These are phyloP conservation scores for Brevipalpus yothersi DNA, from an alignment of 1,140 invertebrate species.

Conservation along the genomic window DNA sequence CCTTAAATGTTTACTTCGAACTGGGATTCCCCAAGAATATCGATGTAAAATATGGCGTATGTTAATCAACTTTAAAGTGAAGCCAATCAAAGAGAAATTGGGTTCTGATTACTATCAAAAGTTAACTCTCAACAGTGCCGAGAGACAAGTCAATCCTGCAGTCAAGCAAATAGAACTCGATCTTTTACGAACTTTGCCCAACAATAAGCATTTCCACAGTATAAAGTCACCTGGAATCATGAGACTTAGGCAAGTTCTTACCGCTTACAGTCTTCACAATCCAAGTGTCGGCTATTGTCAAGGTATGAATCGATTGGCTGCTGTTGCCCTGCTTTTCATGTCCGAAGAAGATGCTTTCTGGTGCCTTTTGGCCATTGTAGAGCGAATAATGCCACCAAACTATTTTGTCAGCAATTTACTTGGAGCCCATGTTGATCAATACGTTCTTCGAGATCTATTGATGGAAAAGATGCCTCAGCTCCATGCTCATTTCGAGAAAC, in stretches of 20 bases:
- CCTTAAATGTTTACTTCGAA: slow-evolving; percentile 17
- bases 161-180: slow-evolving; percentile 26
- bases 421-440: slow-evolving; percentile 32
- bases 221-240: slow-evolving; percentile 24
- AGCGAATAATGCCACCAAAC: slow-evolving; percentile 26
- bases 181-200: slow-evolving; percentile 26
- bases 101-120: slow-evolving; percentile 5
- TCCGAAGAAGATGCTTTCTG: slow-evolving; percentile 32
- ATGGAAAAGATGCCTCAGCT: slow-evolving; percentile 28
- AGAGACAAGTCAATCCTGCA: slow-evolving; percentile 2
- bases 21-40: slow-evolving; percentile 20
- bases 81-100: neutral
- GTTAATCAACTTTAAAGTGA: slow-evolving; percentile 8
- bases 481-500: slow-evolving; percentile 22
- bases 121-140: neutral
- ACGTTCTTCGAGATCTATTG: slow-evolving; percentile 23
- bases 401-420: slow-evolving; percentile 27
- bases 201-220: slow-evolving; percentile 26
- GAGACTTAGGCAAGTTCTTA: slow-evolving; percentile 23
- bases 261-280: slow-evolving; percentile 27
- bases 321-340: slow-evolving; percentile 29
- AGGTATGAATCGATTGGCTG: slow-evolving; percentile 30
- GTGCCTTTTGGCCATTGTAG: slow-evolving; percentile 29
- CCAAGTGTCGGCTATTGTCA: slow-evolving; percentile 27
- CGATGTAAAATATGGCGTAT: slow-evolving; percentile 17